A percentile compares a stretch with the other conserved stretches of the same genome.
phyloP scores from a whole-genome alignment of 2,113 vertebrate genomes.

The Rhodinocichla rosea region DNA sequence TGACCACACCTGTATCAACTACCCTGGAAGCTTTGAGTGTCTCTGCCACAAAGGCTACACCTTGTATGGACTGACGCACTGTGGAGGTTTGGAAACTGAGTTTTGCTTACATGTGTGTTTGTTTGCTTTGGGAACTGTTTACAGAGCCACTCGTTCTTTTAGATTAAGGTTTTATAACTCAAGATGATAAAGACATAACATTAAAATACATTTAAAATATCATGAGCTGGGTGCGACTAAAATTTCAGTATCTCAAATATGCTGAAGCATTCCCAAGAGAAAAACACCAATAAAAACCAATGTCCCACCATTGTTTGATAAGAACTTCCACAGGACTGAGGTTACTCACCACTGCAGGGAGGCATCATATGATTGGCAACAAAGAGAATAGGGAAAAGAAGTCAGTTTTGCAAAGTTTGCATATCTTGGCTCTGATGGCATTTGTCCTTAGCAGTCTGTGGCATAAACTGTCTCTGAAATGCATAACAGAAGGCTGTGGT shows the following conservation, averaged over 20 bases:
- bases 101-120: background rate
- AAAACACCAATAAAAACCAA: background rate
- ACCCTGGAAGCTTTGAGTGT: slow-evolving; percentile 91
- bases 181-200: background rate
- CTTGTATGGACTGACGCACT: slow-evolving; percentile 92
- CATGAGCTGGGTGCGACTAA: background rate
- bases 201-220: background rate
- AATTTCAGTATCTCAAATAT: background rate
- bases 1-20: slow-evolving; percentile 95
- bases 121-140: background rate
- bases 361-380: background rate
- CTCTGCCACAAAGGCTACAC: slow-evolving; percentile 89
- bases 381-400: background rate
- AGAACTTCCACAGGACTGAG: background rate
- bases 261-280: background rate
- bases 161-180: background rate
- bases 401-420: background rate
- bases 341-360: background rate
- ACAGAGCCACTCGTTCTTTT: background rate
- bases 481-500: background rate
- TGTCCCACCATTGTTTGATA: background rate
- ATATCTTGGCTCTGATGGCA: background rate
- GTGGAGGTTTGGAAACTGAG: slow-evolving; percentile 86
- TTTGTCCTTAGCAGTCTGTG: background rate
- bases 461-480: background rate